These are phyloP conservation scores for Idaea aversata DNA, from an alignment of 2,888 invertebrate species.

Conservation along the genomic window DNA sequence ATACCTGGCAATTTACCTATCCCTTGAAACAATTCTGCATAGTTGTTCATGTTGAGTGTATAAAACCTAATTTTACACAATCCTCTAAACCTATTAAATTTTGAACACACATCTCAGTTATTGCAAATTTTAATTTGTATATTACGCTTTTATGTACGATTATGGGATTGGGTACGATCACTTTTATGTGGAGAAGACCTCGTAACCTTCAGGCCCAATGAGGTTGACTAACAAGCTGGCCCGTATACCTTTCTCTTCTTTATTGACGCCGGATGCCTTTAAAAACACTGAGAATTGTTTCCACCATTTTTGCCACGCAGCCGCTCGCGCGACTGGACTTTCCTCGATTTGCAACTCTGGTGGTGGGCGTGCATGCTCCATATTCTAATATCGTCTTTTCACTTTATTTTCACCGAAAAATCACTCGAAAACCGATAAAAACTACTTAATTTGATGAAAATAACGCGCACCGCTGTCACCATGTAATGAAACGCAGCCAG, in stretches of 20 bases:
- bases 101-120: slow-evolving; percentile 5
- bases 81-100: slow-evolving; percentile 13
- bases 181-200: slow-evolving; percentile 20
- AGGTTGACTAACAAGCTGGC: slow-evolving; percentile 25
- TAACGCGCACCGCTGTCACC: too few species aligned
- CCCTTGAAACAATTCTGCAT: slow-evolving; percentile 26
- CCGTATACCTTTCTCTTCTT: neutral
- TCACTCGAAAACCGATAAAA: too few species aligned
- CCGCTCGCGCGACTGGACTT: neutral
- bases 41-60: slow-evolving; percentile 11
- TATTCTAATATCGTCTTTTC: too few species aligned
- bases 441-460: too few species aligned
- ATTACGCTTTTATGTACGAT: neutral
- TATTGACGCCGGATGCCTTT: neutral
- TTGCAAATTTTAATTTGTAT: neutral
- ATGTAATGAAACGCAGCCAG: too few species aligned
- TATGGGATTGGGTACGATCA: too few species aligned
- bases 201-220: slow-evolving; percentile 28
- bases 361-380: neutral
- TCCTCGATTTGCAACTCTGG: neutral
- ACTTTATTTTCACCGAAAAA: too few species aligned
- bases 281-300: neutral
- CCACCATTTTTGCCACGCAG: neutral
- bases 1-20: slow-evolving; percentile 25
- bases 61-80: slow-evolving; percentile 9